These are phyloP conservation scores for Sebastiscus tertius DNA, from an alignment of 2,797 vertebrate genomes.

Conservation along the genomic window DNA sequence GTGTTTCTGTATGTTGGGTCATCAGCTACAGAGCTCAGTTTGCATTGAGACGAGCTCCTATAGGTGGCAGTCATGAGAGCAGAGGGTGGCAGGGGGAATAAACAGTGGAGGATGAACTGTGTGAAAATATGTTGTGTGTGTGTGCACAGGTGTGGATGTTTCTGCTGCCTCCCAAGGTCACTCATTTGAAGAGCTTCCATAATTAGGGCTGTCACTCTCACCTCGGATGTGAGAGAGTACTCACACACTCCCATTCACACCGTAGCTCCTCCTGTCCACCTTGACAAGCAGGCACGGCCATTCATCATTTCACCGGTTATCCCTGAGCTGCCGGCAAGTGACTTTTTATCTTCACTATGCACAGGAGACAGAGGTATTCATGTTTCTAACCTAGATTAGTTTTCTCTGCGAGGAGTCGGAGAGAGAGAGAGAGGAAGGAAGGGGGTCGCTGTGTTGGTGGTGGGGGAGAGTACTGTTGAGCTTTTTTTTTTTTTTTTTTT, in stretches of 20 bases:
- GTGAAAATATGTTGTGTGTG: slow-evolving; percentile 30
- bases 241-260: slow-evolving; percentile 64
- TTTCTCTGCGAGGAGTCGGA: slow-evolving; percentile 22
- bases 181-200: slow-evolving; percentile 57
- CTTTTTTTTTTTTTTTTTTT: background rate
- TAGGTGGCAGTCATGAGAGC: slow-evolving; percentile 66
- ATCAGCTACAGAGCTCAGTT: slow-evolving; percentile 35
- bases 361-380: slow-evolving; percentile 47
- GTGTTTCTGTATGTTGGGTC: slow-evolving; percentile 38
- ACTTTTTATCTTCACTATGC: slow-evolving; percentile 70
- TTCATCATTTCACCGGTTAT: slow-evolving; percentile 73
- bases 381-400: slow-evolving; percentile 52
- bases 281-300: slow-evolving; percentile 70
- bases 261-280: slow-evolving; percentile 66
- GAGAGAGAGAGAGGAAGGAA: background rate
- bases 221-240: slow-evolving; percentile 44
- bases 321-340: slow-evolving; percentile 63
- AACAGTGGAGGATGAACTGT: slow-evolving; percentile 24
- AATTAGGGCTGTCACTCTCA: slow-evolving; percentile 67
- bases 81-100: slow-evolving; percentile 23
- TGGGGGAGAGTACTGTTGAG: background rate
- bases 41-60: slow-evolving; percentile 36
- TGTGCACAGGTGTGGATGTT: slow-evolving; percentile 22
- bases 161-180: slow-evolving; percentile 66
- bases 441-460: background rate